These are phyloP conservation scores for Sesamia inferens DNA, from an alignment of 2,888 invertebrate species.

Conservation along the genomic window DNA sequence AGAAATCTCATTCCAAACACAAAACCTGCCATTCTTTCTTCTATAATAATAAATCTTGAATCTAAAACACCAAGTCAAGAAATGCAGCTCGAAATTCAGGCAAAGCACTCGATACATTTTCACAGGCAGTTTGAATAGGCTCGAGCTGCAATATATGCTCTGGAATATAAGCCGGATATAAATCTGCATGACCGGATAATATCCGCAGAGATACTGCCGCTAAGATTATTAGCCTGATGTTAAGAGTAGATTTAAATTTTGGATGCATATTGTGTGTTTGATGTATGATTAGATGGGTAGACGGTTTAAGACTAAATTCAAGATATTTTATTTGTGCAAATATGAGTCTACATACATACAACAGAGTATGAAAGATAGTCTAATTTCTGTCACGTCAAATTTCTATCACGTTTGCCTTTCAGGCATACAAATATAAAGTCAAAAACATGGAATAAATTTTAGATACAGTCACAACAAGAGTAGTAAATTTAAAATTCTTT, in stretches of 20 bases:
- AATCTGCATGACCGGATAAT: constrained; percentile 64
- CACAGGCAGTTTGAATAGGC: constrained; percentile 58
- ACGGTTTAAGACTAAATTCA: background rate
- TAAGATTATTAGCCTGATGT: constrained; percentile 62
- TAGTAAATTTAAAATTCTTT: too few relatives aligned
- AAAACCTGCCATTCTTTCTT: background rate
- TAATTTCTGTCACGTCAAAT: too few relatives aligned
- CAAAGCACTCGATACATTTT: constrained; percentile 53
- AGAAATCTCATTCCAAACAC: background rate
- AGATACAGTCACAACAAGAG: too few relatives aligned
- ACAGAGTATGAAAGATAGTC: too few relatives aligned
- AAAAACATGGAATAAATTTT: too few relatives aligned
- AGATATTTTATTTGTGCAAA: too few relatives aligned
- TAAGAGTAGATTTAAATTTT: constrained; percentile 49
- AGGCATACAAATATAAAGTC: too few relatives aligned
- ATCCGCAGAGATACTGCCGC: constrained; percentile 55
- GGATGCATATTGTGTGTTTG: constrained; percentile 24
- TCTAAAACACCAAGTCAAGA: constrained; percentile 43
- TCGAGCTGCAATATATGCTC: constrained; percentile 60
- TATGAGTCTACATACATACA: too few relatives aligned
- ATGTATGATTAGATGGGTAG: background rate
- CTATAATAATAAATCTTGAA: constrained; percentile 13
- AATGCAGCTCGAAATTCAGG: constrained; percentile 44
- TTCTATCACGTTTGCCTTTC: too few relatives aligned
- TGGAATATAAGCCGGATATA: constrained; percentile 60